A percentile compares a stretch with the other conserved stretches of the same genome.
Conservation (phyloP, 2,888 invertebrate species). For the Nymphalis polychloros region DNA sequence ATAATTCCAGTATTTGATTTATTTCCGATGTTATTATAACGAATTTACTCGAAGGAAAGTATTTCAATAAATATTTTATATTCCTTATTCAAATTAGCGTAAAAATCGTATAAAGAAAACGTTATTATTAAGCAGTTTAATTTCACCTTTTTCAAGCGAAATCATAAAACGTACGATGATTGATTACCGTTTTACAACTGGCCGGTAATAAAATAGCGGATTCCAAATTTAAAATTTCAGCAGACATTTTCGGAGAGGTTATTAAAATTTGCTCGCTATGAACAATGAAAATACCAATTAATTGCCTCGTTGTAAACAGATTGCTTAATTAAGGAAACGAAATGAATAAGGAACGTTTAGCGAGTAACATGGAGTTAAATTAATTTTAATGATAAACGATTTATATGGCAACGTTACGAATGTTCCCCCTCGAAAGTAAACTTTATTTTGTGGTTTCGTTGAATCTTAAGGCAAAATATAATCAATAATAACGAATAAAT, state of each 20-base stretch:
- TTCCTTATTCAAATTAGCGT: constrained; percentile 10
- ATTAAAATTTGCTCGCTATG: constrained; percentile 60
- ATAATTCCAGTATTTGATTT: too few relatives aligned
- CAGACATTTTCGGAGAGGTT: constrained; percentile 52
- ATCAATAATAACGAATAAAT: background rate
- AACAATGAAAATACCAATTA: constrained; percentile 76
- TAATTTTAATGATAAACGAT: constrained; percentile 79
- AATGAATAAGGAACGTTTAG: constrained; percentile 77
- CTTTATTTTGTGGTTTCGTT: constrained; percentile 7
- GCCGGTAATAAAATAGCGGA: constrained; percentile 40
- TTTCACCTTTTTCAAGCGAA: constrained; percentile 24
- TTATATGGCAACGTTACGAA: constrained; percentile 40
- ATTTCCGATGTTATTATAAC: background rate
- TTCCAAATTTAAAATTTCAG: constrained; percentile 49
- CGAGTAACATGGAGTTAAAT: constrained; percentile 72
- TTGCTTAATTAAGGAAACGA: constrained; percentile 79
- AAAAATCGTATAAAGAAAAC: constrained; percentile 1
- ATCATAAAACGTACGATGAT: constrained; percentile 26
- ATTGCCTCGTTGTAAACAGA: constrained; percentile 79
- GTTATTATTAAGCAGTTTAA: constrained; percentile 24
- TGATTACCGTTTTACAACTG: constrained; percentile 30
- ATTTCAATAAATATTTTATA: constrained; percentile 10
- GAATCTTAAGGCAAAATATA: background rate
- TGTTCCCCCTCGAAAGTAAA: constrained; percentile 3
- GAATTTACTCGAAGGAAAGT: background rate